These are phyloP conservation scores for Danionella dracula DNA, from an alignment of 2,797 vertebrate species.

Conservation along the genomic window DNA sequence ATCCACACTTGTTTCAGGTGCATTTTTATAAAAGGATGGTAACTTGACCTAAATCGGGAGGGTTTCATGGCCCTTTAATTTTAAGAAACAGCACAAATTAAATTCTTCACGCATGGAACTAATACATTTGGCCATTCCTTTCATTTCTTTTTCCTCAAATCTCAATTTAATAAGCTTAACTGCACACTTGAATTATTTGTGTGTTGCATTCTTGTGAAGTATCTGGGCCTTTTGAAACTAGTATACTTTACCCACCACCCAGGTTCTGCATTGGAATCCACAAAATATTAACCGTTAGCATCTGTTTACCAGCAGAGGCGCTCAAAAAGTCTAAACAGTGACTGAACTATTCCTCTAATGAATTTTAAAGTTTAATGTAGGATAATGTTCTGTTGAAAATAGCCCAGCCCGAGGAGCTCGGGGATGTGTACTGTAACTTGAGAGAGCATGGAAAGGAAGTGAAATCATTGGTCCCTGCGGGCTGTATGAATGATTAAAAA, in stretches of 20 bases:
- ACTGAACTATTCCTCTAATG: constrained; percentile 8
- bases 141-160: no score
- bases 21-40: no score
- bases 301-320: background rate
- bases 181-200: no score
- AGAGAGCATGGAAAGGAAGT: constrained; percentile 11
- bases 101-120: no score
- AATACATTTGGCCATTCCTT: no score
- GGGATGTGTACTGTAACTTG: constrained; percentile 15
- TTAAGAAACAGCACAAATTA: no score
- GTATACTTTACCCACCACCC: background rate
- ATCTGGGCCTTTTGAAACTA: background rate
- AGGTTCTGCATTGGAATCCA: background rate
- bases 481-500: constrained; percentile 60
- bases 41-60: no score
- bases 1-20: no score
- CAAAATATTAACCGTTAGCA: constrained; percentile 11
- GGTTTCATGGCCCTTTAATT: no score
- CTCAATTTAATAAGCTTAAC: no score
- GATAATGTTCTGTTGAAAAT: constrained; percentile 27
- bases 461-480: constrained; percentile 31
- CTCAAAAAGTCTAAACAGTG: constrained; percentile 4
- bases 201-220: background rate
- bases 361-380: constrained; percentile 34
- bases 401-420: constrained; percentile 6